phyloP scores from a whole-genome alignment of 2,797 vertebrate species.

The Lacerta bilineata region DNA sequence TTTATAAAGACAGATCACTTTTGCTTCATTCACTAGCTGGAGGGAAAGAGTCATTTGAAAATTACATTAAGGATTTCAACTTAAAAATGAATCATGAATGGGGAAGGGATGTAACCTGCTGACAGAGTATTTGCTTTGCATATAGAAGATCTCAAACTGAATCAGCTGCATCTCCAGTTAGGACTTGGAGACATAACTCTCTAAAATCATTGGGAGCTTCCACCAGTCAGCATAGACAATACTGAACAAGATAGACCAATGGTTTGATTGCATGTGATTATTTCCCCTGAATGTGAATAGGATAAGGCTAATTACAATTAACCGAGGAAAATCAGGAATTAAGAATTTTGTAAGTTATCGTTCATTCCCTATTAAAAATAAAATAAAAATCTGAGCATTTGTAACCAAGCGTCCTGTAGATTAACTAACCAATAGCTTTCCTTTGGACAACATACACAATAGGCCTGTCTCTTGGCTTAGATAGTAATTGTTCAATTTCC shows the following conservation, averaged over 20 bases:
- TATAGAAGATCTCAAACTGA: too few species aligned
- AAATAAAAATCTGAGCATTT: constrained; percentile 36
- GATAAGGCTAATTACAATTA: background rate
- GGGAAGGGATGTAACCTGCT: too few species aligned
- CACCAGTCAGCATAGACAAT: too few species aligned
- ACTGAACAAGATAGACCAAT: too few species aligned
- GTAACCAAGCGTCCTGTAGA: constrained; percentile 31
- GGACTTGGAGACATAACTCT: too few species aligned
- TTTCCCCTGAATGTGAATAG: background rate
- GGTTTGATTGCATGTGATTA: background rate
- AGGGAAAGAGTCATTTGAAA: background rate
- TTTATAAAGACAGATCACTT: background rate
- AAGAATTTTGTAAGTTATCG: background rate
- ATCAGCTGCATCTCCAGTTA: too few species aligned
- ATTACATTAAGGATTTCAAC: constrained; percentile 19
- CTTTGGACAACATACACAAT: constrained; percentile 46
- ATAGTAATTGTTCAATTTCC: constrained; percentile 54
- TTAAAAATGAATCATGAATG: constrained; percentile 3
- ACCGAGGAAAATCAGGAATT: constrained; percentile 19
- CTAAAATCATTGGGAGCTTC: too few species aligned
- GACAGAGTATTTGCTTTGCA: too few species aligned
- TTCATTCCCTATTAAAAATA: background rate
- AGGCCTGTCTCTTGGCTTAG: constrained; percentile 47
- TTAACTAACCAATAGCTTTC: constrained; percentile 39
- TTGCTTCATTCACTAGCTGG: background rate